Base-by-base conservation (phyloP, 2,113 vertebrate species). In the Albula goreensis region DNA sequence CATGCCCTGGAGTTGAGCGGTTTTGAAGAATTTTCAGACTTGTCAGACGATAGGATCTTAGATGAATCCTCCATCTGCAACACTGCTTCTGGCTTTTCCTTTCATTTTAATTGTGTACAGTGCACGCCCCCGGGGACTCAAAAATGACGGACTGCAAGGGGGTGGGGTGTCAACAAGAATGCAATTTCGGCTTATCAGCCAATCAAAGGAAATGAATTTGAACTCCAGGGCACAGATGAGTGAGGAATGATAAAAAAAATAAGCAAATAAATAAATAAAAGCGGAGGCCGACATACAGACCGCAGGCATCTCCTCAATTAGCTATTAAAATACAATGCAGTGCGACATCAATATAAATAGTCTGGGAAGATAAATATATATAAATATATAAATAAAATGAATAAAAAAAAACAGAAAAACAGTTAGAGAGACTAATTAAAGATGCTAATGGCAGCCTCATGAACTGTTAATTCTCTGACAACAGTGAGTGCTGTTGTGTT, bases 141-240 rank as follows among this genome's bases (percentile, higher is more conserved):
- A 41, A 51, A 17, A 50, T 22, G 15, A 50, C 17, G 50, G 17
- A 19, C 6, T 81, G 50, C 13, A 13, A 81, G 19, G 12, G 52
- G 81, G 10, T 13, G 12, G 52, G 81, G 10, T 13, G n/a, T n/a
- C 19, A 56, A 12, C 50, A 11, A 66, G 57, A 66, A 86, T 8
- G 41, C 8, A 57, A 78, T 31, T 57, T 78, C 78, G 53, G 11
- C 31, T 78, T 77, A 85, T 85, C 48, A n/a, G 78, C 25, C 25
- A 70, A 82, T 85, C 80, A 31, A n/a, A 81, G 79, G 83, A 85
- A 85, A 82, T 85, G 11, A 60, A 48, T 80, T 80, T 80, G 52
- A 66, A 81, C 57, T 25, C 51, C 17, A 7, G 77, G 31, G 70
- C 78, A n/a, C 53, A 77, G 52, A 83, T 53, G 31, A 50, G 52